These are phyloP conservation scores for Trogon surrucura DNA, from an alignment of 2,113 vertebrate species.

Conservation along the genomic window DNA sequence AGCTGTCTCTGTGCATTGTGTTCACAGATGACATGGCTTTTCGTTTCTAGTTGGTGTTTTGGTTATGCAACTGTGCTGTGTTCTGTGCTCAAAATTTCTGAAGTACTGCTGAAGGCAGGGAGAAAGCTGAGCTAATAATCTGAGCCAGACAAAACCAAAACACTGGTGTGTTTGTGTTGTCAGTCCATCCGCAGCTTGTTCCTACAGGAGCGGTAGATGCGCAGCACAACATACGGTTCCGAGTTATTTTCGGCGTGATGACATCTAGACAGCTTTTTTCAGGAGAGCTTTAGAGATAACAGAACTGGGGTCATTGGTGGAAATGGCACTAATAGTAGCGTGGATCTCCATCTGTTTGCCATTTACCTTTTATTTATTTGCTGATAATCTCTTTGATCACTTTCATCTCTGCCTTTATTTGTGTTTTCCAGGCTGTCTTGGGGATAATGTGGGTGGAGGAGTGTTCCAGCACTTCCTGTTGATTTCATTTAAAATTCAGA, in stretches of 20 bases:
- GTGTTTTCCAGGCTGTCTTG: not conserved
- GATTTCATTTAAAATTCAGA: constrained; percentile 42
- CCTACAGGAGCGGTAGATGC: not conserved
- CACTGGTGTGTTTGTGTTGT: not conserved
- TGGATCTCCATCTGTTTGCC: not conserved
- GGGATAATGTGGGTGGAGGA: constrained; percentile 4
- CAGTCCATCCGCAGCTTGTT: not conserved
- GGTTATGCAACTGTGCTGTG: not conserved
- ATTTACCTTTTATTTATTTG: constrained; percentile 20
- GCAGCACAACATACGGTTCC: not conserved
- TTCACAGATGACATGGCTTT: not conserved
- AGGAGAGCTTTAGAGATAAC: not conserved
- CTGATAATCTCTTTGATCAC: not conserved
- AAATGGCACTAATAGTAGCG: not conserved
- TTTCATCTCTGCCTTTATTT: not conserved
- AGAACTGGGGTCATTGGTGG: not conserved
- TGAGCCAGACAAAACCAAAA: not conserved
- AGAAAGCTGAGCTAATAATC: not conserved
- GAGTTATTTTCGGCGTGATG: not conserved
- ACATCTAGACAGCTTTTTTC: not conserved
- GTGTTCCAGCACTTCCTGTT: not conserved
- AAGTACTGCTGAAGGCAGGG: not conserved
- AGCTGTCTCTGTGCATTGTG: not conserved
- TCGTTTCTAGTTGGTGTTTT: not conserved
- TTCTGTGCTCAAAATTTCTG: not conserved